Conservation (phyloP, 2,797 vertebrate genomes). For the Arrhamphus sclerolepis region DNA sequence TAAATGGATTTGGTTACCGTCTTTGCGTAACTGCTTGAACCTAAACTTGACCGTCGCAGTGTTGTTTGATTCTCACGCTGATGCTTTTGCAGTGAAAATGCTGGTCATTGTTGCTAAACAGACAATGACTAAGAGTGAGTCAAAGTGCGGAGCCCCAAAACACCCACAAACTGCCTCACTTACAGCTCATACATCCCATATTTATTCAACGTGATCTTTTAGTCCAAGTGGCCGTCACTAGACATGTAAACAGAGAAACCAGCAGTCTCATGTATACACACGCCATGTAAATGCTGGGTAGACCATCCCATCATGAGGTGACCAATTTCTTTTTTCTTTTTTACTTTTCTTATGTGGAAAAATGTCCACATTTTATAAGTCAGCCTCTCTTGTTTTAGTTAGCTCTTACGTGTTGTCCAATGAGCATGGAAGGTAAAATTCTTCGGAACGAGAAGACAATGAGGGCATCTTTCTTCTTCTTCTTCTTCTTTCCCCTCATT, state of each 20-base stretch:
- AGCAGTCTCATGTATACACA: not conserved
- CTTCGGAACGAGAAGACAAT: not conserved
- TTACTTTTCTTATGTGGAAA: too few species aligned
- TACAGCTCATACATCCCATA: conserved; percentile 18
- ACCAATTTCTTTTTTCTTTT: too few species aligned
- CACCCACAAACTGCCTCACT: conserved; percentile 16
- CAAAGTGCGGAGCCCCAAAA: conserved; percentile 12
- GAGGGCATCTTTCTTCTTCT: not conserved
- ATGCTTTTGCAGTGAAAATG: not conserved
- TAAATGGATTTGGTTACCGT: too few species aligned
- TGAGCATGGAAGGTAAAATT: conserved; percentile 9
- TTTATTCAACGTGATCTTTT: conserved; percentile 28
- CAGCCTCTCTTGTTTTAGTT: not conserved
- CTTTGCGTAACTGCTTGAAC: too few species aligned
- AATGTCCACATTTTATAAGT: not conserved
- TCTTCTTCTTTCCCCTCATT: conserved; percentile 25
- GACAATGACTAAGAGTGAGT: conserved; percentile 9
- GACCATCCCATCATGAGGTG: too few species aligned
- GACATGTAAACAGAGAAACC: conserved; percentile 23
- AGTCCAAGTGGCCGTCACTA: conserved; percentile 11
- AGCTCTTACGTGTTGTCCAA: too few species aligned
- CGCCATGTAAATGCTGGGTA: too few species aligned
- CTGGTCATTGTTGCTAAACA: conserved; percentile 8
- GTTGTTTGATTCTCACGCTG: too few species aligned
- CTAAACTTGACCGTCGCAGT: too few species aligned